Evolutionary conservation across 2,888 invertebrate species (phyloP), one percentile per base, ranked within the genome.

Genomic region (Drosophila stalkeri): DNA sequence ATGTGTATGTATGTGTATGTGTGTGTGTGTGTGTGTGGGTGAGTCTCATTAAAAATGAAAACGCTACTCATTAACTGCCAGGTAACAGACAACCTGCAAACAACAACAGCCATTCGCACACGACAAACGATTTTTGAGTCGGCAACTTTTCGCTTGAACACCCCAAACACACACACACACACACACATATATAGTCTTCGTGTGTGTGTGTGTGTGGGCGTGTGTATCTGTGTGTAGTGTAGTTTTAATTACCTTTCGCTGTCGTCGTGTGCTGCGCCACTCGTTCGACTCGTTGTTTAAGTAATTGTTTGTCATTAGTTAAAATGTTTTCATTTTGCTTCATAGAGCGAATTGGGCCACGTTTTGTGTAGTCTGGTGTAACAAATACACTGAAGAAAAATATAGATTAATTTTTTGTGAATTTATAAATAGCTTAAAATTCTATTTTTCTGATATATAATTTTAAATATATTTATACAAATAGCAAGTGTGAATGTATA

Each of bases 251-350:
- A 86, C 89, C 87, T 89, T 84, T 74, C 65, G 75, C 68, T 71
- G 68, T 67, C 76, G 69, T 70, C 55, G 63, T 64, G 77, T 64
- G 77, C 65, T 60, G 72, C 57, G 77, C 70, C 52, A 59, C 67
- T 80, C 76, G 63, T 86, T 84, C 87, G 88, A 80, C 89, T 75
- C 75, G 83, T 85, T 89, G 89, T 87, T 88, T 83, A 86, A 90
- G 90, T 90, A 90, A 89, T 90, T 90, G 90, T 88, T 88, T 86
- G 90, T 81, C 89, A 89, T 89, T 89, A 90, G 90, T 90, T 90
- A 88, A 90, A 89, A 90, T 88, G 89, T 90, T 90, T 85, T 82
- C 81, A 88, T 90, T 90, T 90, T 83, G 82, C 75, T 68, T 77
- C 65, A 66, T 35, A 59, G 56, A 37, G 60, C 67, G 60, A 75